phyloP scores from a whole-genome alignment of 2,888 invertebrate species.

The Limnephilus auricula region DNA sequence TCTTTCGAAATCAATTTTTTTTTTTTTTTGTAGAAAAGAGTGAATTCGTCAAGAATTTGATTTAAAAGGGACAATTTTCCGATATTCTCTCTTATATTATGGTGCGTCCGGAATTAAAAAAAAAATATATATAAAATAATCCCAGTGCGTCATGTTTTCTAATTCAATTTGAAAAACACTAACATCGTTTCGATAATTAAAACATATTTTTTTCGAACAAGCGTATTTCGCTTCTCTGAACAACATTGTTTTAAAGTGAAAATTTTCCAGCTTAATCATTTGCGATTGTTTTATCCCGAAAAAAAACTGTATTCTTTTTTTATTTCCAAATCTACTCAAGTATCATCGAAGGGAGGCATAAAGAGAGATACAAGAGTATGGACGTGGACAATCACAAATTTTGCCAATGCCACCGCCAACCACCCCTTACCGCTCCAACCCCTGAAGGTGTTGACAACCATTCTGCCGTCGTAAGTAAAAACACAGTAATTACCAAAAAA shows the following conservation, averaged over 20 bases:
- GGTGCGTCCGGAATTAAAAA: too few species aligned
- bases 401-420: constrained; percentile 55
- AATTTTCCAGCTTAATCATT: neutral
- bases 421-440: neutral
- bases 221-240: neutral
- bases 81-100: too few species aligned
- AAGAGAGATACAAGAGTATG: constrained; percentile 44
- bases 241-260: neutral
- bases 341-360: neutral
- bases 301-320: constrained; percentile 8
- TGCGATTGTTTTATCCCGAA: constrained; percentile 19
- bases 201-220: neutral
- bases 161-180: too few species aligned
- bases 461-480: neutral
- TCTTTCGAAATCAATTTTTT: too few species aligned
- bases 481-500: too few species aligned
- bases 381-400: constrained; percentile 62
- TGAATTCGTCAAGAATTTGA: too few species aligned
- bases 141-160: too few species aligned
- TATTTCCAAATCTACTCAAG: constrained; percentile 13
- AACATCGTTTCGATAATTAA: neutral
- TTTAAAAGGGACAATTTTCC: too few species aligned
- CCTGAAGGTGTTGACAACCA: neutral
- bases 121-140: too few species aligned
- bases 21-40: too few species aligned